Evolutionary conservation across 2,888 invertebrate species (phyloP), one percentile per base, ranked within the genome.

Genomic region (Tipula confusa): DNA sequence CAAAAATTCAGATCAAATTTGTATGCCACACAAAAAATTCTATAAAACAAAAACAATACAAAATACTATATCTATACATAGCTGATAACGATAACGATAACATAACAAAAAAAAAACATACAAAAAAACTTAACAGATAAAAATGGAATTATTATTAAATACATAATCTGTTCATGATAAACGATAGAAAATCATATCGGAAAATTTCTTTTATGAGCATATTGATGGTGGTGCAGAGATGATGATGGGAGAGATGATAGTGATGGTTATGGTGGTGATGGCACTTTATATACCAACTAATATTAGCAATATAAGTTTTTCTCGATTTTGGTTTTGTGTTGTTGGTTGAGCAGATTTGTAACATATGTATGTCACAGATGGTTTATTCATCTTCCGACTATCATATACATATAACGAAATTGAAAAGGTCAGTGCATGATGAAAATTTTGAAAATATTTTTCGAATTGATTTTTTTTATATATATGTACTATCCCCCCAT

Each of bases 111-210:
- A 64, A 64, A 18, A 64, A 64, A 24, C 6, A 64, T n/a, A 24
- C 18, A 64, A 64, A 18, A 64, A 64, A 64, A 64, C 64, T 64
- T 24, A 64, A 24, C 64, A 24, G 64, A 64, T 24, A 64, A 24
- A 24, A 64, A 24, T 18, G 13, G 24, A 64, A 24, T 64, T 64
- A 64, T 64, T 64, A 64, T 64, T 64, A 64, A 64, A 64, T 64
- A 64, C 64, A 64, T 64, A 64, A 64, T 64, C 64, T 64, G 64
- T 64, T 64, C 64, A 64, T 24, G 64, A 64, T 64, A 64, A 64
- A 9, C 64, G 64, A 64, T 64, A 24, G 11, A 64, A 64, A 64
- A 64, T 64, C 64, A 64, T 64, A 64, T 9, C 64, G 24, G 24
- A 64, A 64, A 64, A 24, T 64, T 64, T 64, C 24, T 64, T 64